Evolutionary conservation across 37 sponge, comb jelly and placozoan genomes (phyloP).

Genomic region (Ephydatia muelleri): DNA sequence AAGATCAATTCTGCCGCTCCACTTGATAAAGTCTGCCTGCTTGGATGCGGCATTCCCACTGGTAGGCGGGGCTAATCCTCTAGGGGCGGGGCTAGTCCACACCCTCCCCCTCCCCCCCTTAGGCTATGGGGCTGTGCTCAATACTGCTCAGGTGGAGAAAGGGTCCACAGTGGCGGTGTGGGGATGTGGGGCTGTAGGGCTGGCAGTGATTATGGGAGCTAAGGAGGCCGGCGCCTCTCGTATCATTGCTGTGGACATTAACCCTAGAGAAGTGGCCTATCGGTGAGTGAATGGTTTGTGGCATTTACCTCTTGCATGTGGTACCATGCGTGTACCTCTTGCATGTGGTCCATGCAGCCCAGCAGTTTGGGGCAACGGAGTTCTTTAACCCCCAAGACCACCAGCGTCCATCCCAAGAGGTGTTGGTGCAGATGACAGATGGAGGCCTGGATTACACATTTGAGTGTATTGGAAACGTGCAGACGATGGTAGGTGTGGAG

Average conservation of each 20-base stretch:
- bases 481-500: constrained; percentile 79
- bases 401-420: constrained; percentile 69
- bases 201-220: constrained; percentile 95
- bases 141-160: constrained; percentile 70
- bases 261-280: constrained; percentile 81
- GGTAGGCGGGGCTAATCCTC: constrained; percentile 5
- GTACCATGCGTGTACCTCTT: not conserved
- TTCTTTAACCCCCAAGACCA: constrained; percentile 90
- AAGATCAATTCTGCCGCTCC: constrained; percentile 80
- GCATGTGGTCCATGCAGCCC: constrained; percentile 34
- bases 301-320: not conserved
- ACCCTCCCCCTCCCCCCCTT: not conserved
- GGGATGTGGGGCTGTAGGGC: constrained; percentile 93
- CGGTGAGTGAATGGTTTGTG: constrained; percentile 52
- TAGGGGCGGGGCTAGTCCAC: too few species aligned
- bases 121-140: constrained; percentile 91
- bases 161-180: constrained; percentile 85
- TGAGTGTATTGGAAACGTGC: constrained; percentile 94
- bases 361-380: constrained; percentile 95
- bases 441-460: constrained; percentile 96
- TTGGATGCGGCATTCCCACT: constrained; percentile 97
- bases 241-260: constrained; percentile 96
- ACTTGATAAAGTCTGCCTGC: constrained; percentile 83
- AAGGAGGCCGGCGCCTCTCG: constrained; percentile 80
- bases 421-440: constrained; percentile 84